phyloP scores from a whole-genome alignment of 1,140 invertebrate genomes.

The Lerema accius region DNA sequence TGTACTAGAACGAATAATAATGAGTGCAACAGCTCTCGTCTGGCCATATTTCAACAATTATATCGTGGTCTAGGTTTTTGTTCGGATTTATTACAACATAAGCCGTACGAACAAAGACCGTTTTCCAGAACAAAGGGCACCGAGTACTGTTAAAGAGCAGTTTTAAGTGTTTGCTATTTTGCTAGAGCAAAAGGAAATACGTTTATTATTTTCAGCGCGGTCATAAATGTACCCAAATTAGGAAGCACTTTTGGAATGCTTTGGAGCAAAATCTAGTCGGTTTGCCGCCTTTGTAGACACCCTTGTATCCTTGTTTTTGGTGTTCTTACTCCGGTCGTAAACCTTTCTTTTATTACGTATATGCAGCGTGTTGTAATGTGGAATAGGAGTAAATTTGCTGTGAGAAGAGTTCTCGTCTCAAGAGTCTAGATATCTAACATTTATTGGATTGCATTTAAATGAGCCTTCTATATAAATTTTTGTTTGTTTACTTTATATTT shows the following conservation, averaged over 20 bases:
- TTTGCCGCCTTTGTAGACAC: background rate
- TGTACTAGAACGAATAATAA: constrained; percentile 12
- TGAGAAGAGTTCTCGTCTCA: background rate
- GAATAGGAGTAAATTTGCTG: background rate
- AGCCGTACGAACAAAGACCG: constrained; percentile 25
- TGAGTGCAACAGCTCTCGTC: constrained; percentile 7
- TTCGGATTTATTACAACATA: constrained; percentile 29
- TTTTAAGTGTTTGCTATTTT: constrained; percentile 33
- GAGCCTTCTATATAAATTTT: no score
- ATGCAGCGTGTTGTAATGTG: constrained; percentile 12
- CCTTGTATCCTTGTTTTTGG: constrained; percentile 6
- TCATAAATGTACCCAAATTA: constrained; percentile 29
- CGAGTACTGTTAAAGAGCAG: constrained; percentile 19
- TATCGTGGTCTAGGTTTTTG: constrained; percentile 23
- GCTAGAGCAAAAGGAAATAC: constrained; percentile 21
- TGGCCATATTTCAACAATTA: constrained; percentile 17
- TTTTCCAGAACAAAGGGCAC: constrained; percentile 21
- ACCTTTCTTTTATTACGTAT: constrained; percentile 33
- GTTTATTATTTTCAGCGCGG: constrained; percentile 28
- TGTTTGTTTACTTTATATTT: no score
- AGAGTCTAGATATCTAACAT: background rate
- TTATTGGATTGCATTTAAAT: background rate
- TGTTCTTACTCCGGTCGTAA: constrained; percentile 23
- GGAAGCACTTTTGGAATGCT: constrained; percentile 30
- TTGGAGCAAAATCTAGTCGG: constrained; percentile 19